Evolutionary conservation across 2,113 vertebrate species (phyloP).

Genomic region (Numida meleagris): DNA sequence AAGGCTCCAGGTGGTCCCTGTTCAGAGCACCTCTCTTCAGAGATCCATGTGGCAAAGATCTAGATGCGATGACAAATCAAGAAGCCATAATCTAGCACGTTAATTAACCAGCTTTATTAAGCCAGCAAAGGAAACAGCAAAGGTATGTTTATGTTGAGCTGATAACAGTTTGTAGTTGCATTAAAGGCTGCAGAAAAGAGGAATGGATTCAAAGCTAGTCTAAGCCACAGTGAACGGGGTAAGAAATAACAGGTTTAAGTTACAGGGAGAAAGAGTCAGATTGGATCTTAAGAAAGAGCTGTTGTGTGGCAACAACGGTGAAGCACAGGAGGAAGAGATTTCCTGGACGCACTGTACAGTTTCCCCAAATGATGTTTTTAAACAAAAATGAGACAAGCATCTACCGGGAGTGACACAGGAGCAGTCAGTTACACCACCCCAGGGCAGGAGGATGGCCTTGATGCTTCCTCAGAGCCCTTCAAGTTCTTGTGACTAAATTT

Average conservation of each 20-base stretch:
- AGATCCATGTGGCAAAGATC: neutral
- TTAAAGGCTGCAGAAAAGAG: neutral
- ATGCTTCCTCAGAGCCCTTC: constrained; percentile 21
- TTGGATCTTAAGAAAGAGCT: neutral
- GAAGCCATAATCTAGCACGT: constrained; percentile 7
- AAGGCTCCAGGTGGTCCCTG: neutral
- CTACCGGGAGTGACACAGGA: neutral
- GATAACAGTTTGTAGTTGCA: constrained; percentile 9
- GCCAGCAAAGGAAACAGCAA: neutral
- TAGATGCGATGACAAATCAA: constrained; percentile 9
- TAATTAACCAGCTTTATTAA: constrained; percentile 44
- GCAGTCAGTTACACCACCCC: neutral
- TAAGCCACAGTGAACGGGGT: neutral
- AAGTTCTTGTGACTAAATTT: constrained; percentile 21
- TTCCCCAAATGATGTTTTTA: constrained; percentile 3
- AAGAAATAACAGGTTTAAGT: constrained; percentile 35
- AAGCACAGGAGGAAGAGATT: constrained; percentile 10
- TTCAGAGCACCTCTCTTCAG: neutral
- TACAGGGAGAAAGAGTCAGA: neutral
- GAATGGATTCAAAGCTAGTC: constrained; percentile 2
- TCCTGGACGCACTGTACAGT: neutral
- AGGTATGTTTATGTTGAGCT: neutral
- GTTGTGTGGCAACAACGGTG: neutral
- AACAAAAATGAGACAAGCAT: neutral
- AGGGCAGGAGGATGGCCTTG: neutral